Evolutionary conservation across 2,113 vertebrate genomes (phyloP).

Genomic region (Argyrosomus japonicus): DNA sequence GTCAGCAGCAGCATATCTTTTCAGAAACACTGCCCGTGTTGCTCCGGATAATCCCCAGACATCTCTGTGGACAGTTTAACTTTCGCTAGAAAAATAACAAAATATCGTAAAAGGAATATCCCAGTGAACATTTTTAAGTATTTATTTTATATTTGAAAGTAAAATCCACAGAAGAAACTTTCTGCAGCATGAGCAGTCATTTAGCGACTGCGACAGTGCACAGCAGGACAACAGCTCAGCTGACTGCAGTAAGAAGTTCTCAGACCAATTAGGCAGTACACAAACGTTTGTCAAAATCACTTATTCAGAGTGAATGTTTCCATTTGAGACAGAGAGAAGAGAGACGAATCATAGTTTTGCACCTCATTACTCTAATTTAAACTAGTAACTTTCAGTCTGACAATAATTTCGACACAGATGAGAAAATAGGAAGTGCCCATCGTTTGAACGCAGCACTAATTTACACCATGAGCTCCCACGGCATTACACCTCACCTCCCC

Average conservation of each 20-base stretch:
- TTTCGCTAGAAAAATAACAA: not conserved
- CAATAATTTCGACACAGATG: constrained; percentile 52
- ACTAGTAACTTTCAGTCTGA: constrained; percentile 31
- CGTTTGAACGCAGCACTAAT: constrained; percentile 48
- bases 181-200: not conserved
- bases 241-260: not conserved
- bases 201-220: not conserved
- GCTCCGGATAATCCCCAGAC: constrained; percentile 6
- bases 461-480: constrained; percentile 19
- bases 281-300: constrained; percentile 16
- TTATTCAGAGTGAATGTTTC: constrained; percentile 45
- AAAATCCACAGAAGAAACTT: not conserved
- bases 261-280: constrained; percentile 27
- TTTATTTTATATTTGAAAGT: not conserved
- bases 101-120: not conserved
- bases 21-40: not conserved
- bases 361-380: constrained; percentile 55
- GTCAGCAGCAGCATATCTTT: not conserved
- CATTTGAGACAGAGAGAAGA: constrained; percentile 19
- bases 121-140: not conserved
- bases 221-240: not conserved
- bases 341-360: constrained; percentile 32
- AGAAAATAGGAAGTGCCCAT: constrained; percentile 34
- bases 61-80: not conserved
- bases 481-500: constrained; percentile 28